Base-by-base conservation (phyloP, 2,888 invertebrate genomes). In the Pocota personata region DNA sequence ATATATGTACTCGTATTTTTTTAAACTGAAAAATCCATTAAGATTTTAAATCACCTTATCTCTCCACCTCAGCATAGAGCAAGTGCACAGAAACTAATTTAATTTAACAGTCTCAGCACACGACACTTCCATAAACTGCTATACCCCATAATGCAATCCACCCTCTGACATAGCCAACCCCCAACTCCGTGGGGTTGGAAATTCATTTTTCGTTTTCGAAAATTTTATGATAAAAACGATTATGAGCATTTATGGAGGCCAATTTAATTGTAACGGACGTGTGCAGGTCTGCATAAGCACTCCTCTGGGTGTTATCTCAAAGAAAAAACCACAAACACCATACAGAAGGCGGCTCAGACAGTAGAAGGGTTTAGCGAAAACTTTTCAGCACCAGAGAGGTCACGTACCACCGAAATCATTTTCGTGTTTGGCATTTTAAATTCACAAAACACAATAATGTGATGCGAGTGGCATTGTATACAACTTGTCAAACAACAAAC, bases 381-480 rank as follows among this genome's bases (percentile, higher is more conserved):
- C 72, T 72, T 66, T 64, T 8, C 64, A 37, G 16, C 55, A 57
- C 10, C 55, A 55, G 16, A 48, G 71, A 72, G 86, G 77, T 80
- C 86, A 86, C 82, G 86, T 86, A 58, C 67, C 72, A 58, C 67
- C 72, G 30, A 80, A 72, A 86, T 86, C 58, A 72, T 62, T 58
- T 76, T 66, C 80, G 80, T 86, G 86, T 72, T 72, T 43, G 48
- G 80, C 86, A 86, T 86, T 86, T 86, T 67, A 82, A 82, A 82
- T 66, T 52, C 66, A 21, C 66, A 16, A 40, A 80, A 76, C 43
- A 58, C 58, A 73, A 57, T 66, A 60, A 77, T 76, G 46, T 12
- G 76, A 67, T 64, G 16, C 64, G 52, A 73, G 27, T 60, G 35
- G n/a, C 5, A 21, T 66, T 57, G 72, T 52, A 35, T 43, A 60